Percentiles rank a stretch among this genome's conserved stretches.
phyloP scores from a whole-genome alignment of 2,888 invertebrate genomes.

The Tuta absoluta region DNA sequence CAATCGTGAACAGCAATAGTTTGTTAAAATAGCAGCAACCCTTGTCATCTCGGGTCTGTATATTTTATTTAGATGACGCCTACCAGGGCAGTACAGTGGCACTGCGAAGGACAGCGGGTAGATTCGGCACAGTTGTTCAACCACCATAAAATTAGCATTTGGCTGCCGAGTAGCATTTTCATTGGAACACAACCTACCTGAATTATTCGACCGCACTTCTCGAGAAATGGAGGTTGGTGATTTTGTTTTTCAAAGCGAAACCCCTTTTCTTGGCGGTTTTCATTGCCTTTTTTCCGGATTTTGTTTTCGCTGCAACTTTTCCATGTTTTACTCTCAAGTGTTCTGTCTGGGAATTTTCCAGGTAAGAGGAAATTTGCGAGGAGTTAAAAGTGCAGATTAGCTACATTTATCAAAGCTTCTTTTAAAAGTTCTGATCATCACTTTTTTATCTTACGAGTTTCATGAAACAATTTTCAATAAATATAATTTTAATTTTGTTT shows the following conservation, averaged over 20 bases:
- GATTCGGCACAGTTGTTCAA: conserved; percentile 78
- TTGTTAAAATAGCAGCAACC: conserved; percentile 47
- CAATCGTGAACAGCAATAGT: conserved; percentile 37
- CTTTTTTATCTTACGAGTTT: neutral
- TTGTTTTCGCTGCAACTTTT: conserved; percentile 26
- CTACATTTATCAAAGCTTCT: conserved; percentile 15
- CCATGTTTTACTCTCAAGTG: conserved; percentile 23
- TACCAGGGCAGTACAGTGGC: conserved; percentile 50
- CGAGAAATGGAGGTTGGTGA: conserved; percentile 54
- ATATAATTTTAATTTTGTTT: neutral
- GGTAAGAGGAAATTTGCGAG: conserved; percentile 14
- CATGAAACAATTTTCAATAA: neutral
- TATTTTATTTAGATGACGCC: conserved; percentile 76
- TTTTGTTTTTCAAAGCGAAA: conserved; percentile 39
- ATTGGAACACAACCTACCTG: conserved; percentile 71
- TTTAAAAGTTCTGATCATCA: neutral
- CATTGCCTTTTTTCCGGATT: conserved; percentile 27
- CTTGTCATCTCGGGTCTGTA: conserved; percentile 61
- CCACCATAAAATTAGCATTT: conserved; percentile 82
- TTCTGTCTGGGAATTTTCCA: conserved; percentile 22
- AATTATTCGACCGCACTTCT: conserved; percentile 74
- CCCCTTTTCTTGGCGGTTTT: conserved; percentile 32
- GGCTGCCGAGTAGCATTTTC: conserved; percentile 75
- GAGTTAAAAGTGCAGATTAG: conserved; percentile 15
- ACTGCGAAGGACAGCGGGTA: conserved; percentile 72